Evolutionary conservation across 2,797 vertebrate species (phyloP).

Genomic region (Pantherophis vulpinus): DNA sequence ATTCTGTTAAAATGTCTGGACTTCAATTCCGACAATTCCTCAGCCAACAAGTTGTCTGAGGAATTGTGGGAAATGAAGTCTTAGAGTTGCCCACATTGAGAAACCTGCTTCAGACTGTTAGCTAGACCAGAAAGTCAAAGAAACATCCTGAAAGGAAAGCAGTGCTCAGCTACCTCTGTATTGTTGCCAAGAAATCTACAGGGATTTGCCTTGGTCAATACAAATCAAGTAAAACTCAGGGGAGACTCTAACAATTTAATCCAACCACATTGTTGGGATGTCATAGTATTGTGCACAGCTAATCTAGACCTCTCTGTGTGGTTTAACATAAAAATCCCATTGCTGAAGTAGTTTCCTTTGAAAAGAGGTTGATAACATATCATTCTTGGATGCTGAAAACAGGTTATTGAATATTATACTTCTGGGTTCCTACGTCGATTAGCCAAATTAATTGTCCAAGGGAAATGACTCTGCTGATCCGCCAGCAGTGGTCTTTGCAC

Average conservation of each 20-base stretch:
- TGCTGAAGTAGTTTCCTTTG: conserved; percentile 47
- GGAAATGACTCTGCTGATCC: conserved; percentile 61
- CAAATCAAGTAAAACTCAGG: not conserved
- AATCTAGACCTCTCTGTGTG: not conserved
- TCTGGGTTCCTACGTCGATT: conserved; percentile 45
- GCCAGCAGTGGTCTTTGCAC: conserved; percentile 44
- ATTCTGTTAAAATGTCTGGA: too few relatives aligned
- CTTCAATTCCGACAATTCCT: not conserved
- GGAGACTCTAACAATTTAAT: not conserved
- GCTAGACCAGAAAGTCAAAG: not conserved
- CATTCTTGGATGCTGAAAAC: conserved; percentile 52
- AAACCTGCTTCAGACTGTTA: not conserved
- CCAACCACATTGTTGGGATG: not conserved
- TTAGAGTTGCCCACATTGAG: not conserved
- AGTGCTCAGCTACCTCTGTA: not conserved
- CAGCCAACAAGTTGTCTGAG: too few relatives aligned
- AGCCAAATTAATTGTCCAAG: conserved; percentile 62
- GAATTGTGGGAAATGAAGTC: too few relatives aligned
- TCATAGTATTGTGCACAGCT: not conserved
- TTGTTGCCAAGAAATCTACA: not conserved
- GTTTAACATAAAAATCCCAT: conserved; percentile 56
- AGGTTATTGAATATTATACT: conserved; percentile 62
- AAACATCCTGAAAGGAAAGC: not conserved
- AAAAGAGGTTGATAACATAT: conserved; percentile 57
- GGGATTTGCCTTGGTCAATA: not conserved